A percentile compares a stretch with the other conserved stretches of the same genome.
Conservation (phyloP, 2,797 vertebrate genomes). For the Pangasius sanitwongsei region DNA sequence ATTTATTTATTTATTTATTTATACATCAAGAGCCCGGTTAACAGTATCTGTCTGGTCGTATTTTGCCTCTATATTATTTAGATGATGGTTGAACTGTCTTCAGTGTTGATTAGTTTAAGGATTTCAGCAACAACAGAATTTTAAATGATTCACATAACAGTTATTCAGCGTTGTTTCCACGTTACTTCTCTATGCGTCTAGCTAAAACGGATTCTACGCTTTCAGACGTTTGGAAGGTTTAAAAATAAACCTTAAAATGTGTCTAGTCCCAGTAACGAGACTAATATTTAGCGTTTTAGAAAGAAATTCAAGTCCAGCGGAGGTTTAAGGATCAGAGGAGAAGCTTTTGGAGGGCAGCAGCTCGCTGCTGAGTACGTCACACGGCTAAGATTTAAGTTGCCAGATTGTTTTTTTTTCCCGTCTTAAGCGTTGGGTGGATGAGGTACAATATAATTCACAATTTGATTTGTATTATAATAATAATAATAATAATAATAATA, state of each 20-base stretch:
- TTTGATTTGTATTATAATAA: too few relatives aligned
- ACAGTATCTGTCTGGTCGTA: not conserved
- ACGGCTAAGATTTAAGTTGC: not conserved
- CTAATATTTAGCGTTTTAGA: not conserved
- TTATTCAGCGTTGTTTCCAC: not conserved
- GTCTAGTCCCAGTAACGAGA: not conserved
- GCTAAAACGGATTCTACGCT: not conserved
- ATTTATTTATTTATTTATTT: not conserved
- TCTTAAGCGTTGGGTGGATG: not conserved
- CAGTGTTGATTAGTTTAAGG: too few relatives aligned
- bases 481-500: too few relatives aligned
- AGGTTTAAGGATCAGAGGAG: too few relatives aligned
- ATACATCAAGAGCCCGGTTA: not conserved
- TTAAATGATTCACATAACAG: not conserved
- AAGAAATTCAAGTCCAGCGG: not conserved
- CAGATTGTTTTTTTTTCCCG: not conserved
- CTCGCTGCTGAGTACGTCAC: not conserved
- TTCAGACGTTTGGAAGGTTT: not conserved
- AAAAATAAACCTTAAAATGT: too few relatives aligned
- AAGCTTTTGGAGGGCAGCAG: not conserved
- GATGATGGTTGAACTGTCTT: not conserved
- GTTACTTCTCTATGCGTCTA: not conserved
- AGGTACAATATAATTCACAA: not conserved
- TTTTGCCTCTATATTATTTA: not conserved
- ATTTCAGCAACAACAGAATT: not conserved